Conservation (phyloP, 2,888 invertebrate species). For the Epiperipatus broadwayi region DNA sequence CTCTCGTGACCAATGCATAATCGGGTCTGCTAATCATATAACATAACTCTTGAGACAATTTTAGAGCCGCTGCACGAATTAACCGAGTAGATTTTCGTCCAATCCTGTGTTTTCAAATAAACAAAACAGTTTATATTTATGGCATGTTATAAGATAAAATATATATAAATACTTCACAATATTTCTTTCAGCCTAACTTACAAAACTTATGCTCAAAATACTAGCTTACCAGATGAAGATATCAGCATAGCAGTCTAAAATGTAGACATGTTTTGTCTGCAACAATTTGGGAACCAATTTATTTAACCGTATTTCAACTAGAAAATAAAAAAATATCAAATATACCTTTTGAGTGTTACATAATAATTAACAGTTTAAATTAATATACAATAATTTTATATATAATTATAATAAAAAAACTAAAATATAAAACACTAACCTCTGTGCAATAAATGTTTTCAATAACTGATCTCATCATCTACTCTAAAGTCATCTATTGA, state of each 20-base stretch:
- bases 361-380: not conserved
- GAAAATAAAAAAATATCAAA: constrained; percentile 19
- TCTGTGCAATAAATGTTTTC: no score
- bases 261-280: constrained; percentile 78
- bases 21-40: constrained; percentile 66
- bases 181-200: no score
- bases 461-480: no score
- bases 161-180: not conserved
- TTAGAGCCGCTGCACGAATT: constrained; percentile 84
- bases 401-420: constrained; percentile 11
- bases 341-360: constrained; percentile 10
- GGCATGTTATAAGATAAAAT: constrained; percentile 5
- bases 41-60: constrained; percentile 86
- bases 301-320: constrained; percentile 23
- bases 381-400: no score
- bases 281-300: constrained; percentile 56
- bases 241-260: constrained; percentile 80
- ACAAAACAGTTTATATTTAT: constrained; percentile 18
- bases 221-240: constrained; percentile 76
- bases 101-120: no score
- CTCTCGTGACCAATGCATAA: constrained; percentile 66
- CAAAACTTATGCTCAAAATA: no score
- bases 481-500: no score
- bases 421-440: constrained; percentile 12
- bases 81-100: constrained; percentile 90